A percentile compares a stretch with the other conserved stretches of the same genome.
These are phyloP conservation scores for Myioborus melanocephalus DNA, from an alignment of 2,797 vertebrate species.

Conservation along the genomic window DNA sequence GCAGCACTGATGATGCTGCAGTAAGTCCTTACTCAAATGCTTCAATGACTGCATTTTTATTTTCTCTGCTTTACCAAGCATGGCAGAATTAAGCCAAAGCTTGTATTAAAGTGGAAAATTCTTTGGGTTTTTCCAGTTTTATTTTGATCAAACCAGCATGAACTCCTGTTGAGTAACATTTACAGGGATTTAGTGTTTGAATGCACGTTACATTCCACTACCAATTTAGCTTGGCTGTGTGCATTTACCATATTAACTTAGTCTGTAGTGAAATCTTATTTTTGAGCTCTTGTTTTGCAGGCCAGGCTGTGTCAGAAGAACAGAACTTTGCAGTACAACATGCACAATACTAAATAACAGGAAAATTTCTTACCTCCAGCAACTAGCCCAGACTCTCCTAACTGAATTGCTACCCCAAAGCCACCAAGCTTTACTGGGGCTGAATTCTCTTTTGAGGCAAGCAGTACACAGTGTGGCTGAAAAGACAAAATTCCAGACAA, in stretches of 20 bases:
- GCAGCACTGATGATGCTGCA: neutral
- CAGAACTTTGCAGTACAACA: neutral
- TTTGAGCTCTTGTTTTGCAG: neutral
- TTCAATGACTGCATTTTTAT: neutral
- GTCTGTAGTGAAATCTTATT: neutral
- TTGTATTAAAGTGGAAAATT: neutral
- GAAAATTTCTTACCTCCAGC: slow-evolving; percentile 89
- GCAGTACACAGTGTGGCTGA: slow-evolving; percentile 96
- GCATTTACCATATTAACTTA: neutral
- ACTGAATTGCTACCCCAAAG: slow-evolving; percentile 97
- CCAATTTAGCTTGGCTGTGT: neutral
- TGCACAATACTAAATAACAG: neutral
- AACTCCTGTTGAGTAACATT: neutral
- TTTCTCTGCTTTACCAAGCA: neutral
- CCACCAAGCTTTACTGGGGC: slow-evolving; percentile 96
- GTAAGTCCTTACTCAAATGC: neutral
- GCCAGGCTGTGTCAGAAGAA: neutral
- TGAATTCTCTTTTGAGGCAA: slow-evolving; percentile 97
- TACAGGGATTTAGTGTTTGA: neutral
- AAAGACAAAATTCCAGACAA: slow-evolving; percentile 54
- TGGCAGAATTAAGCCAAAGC: neutral
- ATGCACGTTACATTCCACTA: neutral
- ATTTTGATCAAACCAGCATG: neutral
- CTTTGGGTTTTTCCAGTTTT: neutral
- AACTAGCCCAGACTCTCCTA: slow-evolving; percentile 95